Conservation (phyloP, 2,888 invertebrate genomes). For the Peribatodes rhomboidaria region DNA sequence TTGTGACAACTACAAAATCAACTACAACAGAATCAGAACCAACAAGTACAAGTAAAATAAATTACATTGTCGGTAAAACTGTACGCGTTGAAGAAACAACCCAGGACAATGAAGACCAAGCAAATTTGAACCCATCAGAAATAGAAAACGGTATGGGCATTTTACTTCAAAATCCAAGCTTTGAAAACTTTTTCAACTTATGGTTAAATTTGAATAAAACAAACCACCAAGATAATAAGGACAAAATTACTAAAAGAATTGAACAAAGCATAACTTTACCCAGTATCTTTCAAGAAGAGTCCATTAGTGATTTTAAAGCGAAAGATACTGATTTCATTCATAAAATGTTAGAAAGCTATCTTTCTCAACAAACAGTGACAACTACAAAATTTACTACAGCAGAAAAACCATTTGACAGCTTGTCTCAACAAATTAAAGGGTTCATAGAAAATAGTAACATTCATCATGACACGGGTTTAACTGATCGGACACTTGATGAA, state of each 20-base stretch:
- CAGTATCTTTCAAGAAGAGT: not conserved
- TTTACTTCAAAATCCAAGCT: not conserved
- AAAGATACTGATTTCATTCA: conserved; percentile 12
- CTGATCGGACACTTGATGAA: not conserved
- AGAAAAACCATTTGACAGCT: conserved; percentile 3
- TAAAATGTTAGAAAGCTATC: conserved; percentile 12
- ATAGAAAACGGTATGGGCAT: not conserved
- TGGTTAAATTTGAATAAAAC: conserved; percentile 3
- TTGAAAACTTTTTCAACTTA: conserved; percentile 12
- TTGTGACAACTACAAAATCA: conserved; percentile 3
- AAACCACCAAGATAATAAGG: not conserved
- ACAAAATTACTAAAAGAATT: not conserved
- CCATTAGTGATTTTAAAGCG: not conserved
- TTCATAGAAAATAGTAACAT: conserved; percentile 8
- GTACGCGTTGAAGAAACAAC: not conserved
- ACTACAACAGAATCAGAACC: conserved; percentile 9
- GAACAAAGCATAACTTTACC: not conserved
- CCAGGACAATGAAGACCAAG: not conserved
- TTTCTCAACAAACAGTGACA: not conserved
- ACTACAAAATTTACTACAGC: conserved; percentile 9
- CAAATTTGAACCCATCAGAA: not conserved
- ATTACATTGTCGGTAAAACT: not conserved
- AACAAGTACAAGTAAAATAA: conserved; percentile 1
- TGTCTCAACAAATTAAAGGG: conserved; percentile 18
- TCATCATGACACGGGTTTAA: not conserved